Base-by-base conservation (phyloP, 2,888 invertebrate species). In the Lapara coniferarum region DNA sequence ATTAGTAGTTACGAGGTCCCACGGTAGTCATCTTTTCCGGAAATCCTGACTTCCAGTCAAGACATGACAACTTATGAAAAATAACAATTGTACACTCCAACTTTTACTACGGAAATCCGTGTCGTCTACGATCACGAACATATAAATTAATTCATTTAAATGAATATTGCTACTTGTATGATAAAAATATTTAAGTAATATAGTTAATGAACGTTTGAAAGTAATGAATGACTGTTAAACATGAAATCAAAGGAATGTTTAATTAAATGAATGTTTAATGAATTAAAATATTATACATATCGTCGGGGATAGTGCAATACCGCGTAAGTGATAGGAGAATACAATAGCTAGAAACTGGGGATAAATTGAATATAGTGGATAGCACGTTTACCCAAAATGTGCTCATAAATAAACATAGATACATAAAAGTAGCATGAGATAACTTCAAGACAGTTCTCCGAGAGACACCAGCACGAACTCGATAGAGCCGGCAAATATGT, bases 151-250 rank as follows among this genome's bases (percentile, higher is more conserved):
- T 69, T 69, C 49, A 49, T 63, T 59, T 63, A 63, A 13, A 63
- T 49, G 63, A 19, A 57, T 71, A 70, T 69, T 70, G 69, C 71
- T 69, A 63, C 49, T 63, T 49, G 49, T 49, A 63, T 63, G 46
- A 63, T 19, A 49, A 19, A 19, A 44, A 44, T 25, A 58, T 58
- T 58, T 58, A 16, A 16, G 19, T 19, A 59, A 12, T 46, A 12
- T n/a, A n/a, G n/a, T n/a, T n/a, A n/a, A n/a, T n/a, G n/a, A 49
- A 49, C 19, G 8, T 63, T 49, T 49, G 46, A 63, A 4, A 12
- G 19, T 63, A 13, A 63, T 75, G 74, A 13, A 63, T 49, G 19
- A 63, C 19, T 46, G 19, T 63, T 49, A 13, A 16, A 63, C 49
- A 63, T 63, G 63, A 63, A 49, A 49, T 46, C 13, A 49, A 63